Evolutionary conservation across 2,888 invertebrate species (phyloP), one percentile per base, ranked within the genome.

Genomic region (Drosophila fulvimacula): DNA sequence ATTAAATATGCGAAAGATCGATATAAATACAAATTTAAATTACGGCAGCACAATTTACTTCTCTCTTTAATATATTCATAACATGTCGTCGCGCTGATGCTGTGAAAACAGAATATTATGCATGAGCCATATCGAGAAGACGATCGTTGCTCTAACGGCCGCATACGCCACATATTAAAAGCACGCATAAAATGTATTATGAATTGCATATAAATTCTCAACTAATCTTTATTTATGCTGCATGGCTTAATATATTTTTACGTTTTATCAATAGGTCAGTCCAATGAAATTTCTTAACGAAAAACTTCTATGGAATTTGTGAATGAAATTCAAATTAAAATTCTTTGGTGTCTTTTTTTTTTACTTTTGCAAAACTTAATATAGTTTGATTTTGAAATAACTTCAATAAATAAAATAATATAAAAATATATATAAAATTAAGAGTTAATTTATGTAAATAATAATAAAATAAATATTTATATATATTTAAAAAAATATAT

Each of bases 1-100:
- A 78, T 85, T 88, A 78, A 68, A 61, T 53, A 78, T 75, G 68
- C 72, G 52, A 48, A 76, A 57, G 63, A 55, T 55, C 57, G 57
- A 57, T 67, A 72, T 71, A 75, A 73, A 79, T 65, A 74, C 64
- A 70, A 59, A 80, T 75, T 69, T 34, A 56, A 66, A 73, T 70
- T 79, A 57, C 62, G 46, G 55, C 64, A 63, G 53, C 42, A 48
- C 62, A 51, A 24, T 68, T 71, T 55, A 61, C 48, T 32, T 17
- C 17, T 62, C 64, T 70, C 9, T 9, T 74, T 68, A 71, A 71
- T 71, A 51, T 72, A 56, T 69, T 53, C 46, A 15, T n/a, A 11
- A 42, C 21, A 42, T 41, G 36, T 32, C 42, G 38, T 38, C 41
- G 30, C 15, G 42, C 9, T 15, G 9, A 30, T 49, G 24, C 11